A percentile compares a stretch with the other conserved stretches of the same genome.
Evolutionary conservation across 2,888 invertebrate species (phyloP).

Genomic region (Sarcophaga rosellei): DNA sequence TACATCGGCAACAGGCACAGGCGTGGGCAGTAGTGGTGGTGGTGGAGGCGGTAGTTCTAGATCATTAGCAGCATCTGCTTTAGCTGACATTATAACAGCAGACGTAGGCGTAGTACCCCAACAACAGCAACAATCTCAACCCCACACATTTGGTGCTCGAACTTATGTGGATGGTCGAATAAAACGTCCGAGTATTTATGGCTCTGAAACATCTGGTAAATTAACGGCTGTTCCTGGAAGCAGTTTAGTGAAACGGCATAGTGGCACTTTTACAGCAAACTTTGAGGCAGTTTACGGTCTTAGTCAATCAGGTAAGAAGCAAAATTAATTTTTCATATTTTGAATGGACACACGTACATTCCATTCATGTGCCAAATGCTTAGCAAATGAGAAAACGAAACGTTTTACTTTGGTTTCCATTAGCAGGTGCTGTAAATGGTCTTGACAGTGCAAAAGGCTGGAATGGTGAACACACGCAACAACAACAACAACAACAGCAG

Average conservation of each 20-base stretch:
- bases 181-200: conserved; percentile 59
- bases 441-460: conserved; percentile 51
- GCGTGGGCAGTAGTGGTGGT: conserved; percentile 34
- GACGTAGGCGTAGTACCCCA: conserved; percentile 33
- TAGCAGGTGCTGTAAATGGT: conserved; percentile 61
- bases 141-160: conserved; percentile 48
- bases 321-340: neutral
- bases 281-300: conserved; percentile 35
- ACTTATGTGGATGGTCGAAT: conserved; percentile 41
- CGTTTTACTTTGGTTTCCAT: neutral
- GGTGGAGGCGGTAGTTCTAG: conserved; percentile 23
- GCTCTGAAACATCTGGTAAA: conserved; percentile 42
- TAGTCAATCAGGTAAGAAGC: conserved; percentile 47
- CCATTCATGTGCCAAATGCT: too few species aligned
- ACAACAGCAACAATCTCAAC: conserved; percentile 36
- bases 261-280: conserved; percentile 49
- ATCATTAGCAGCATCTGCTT: conserved; percentile 41
- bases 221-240: conserved; percentile 23
- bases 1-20: conserved; percentile 23
- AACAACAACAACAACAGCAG: conserved; percentile 42
- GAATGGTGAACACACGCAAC: conserved; percentile 57
- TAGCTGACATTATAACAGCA: conserved; percentile 60
- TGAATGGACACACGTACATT: too few species aligned
- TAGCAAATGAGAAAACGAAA: too few species aligned
- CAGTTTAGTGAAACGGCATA: conserved; percentile 16